phyloP scores from a whole-genome alignment of 2,888 invertebrate genomes.

The Brachylomia viminalis region DNA sequence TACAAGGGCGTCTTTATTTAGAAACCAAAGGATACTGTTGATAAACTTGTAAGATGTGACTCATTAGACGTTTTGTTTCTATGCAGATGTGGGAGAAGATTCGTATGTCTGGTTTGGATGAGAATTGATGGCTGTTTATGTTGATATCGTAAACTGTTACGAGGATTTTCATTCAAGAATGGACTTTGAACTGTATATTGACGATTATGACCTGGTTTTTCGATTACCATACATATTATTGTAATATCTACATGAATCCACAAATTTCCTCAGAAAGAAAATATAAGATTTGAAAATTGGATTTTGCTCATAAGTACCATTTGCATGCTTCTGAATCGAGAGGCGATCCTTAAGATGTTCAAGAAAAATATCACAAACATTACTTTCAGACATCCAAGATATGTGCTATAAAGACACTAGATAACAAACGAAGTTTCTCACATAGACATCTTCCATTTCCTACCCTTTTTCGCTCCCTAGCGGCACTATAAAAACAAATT shows the following conservation, averaged over 20 bases:
- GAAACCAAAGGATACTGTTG: slow-evolving; percentile 49
- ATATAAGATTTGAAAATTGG: not conserved
- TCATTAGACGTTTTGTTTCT: slow-evolving; percentile 40
- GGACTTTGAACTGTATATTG: slow-evolving; percentile 6
- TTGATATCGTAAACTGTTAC: slow-evolving; percentile 26
- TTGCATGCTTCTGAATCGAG: not conserved
- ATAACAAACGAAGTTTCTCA: slow-evolving; percentile 1
- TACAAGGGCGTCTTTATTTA: slow-evolving; percentile 60
- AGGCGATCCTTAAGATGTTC: not conserved
- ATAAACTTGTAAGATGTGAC: slow-evolving; percentile 39
- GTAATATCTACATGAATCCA: not conserved
- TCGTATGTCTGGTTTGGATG: slow-evolving; percentile 24
- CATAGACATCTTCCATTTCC: slow-evolving; percentile 4
- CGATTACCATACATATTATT: not conserved
- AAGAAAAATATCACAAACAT: not conserved
- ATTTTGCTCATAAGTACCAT: not conserved
- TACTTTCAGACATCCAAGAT: not conserved
- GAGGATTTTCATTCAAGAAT: slow-evolving; percentile 32
- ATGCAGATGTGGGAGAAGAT: slow-evolving; percentile 32
- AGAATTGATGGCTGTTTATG: slow-evolving; percentile 25
- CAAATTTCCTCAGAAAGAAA: not conserved
- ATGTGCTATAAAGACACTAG: slow-evolving; percentile 10
- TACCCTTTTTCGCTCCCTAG: slow-evolving; percentile 1
- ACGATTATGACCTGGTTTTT: not conserved
- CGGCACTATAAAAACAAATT: slow-evolving; percentile 37